A percentile compares a stretch with the other conserved stretches of the same genome.
phyloP scores from a whole-genome alignment of 2,113 vertebrate genomes.

The Nipponia nippon region DNA sequence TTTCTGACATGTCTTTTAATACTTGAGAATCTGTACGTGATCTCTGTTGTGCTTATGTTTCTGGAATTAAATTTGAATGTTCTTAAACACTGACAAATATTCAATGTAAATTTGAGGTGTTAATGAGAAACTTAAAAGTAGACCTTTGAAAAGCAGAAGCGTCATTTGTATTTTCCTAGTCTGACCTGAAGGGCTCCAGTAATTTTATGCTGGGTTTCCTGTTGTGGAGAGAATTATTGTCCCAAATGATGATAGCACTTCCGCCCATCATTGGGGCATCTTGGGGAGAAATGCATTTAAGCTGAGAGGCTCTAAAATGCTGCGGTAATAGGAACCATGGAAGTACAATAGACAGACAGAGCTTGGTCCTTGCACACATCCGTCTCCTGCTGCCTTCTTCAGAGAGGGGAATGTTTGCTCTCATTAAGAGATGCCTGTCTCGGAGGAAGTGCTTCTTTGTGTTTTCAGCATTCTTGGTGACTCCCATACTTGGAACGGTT shows the following conservation, averaged over 20 bases:
- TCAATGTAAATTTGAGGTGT: background rate
- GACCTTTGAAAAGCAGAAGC: background rate
- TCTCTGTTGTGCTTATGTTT: background rate
- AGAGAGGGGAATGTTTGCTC: slow-evolving; percentile 18
- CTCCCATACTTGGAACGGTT: background rate
- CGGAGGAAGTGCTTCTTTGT: slow-evolving; percentile 10
- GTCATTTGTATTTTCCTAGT: background rate
- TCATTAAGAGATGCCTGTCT: background rate
- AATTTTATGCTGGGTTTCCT: background rate
- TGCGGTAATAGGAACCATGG: background rate
- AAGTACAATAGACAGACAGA: slow-evolving; percentile 25
- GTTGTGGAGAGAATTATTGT: background rate
- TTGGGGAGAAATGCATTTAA: background rate
- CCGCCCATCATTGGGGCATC: background rate
- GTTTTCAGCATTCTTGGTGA: background rate
- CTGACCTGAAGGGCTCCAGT: background rate
- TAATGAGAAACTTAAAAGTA: background rate
- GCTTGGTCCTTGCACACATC: background rate
- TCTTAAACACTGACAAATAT: background rate
- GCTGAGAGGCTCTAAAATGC: background rate
- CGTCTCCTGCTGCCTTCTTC: slow-evolving; percentile 42
- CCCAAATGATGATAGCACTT: background rate
- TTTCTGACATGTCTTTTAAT: background rate
- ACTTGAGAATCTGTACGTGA: background rate
- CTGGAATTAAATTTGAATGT: background rate